Base-by-base conservation (phyloP, 2,113 vertebrate species). In the Cepphus grylle region DNA sequence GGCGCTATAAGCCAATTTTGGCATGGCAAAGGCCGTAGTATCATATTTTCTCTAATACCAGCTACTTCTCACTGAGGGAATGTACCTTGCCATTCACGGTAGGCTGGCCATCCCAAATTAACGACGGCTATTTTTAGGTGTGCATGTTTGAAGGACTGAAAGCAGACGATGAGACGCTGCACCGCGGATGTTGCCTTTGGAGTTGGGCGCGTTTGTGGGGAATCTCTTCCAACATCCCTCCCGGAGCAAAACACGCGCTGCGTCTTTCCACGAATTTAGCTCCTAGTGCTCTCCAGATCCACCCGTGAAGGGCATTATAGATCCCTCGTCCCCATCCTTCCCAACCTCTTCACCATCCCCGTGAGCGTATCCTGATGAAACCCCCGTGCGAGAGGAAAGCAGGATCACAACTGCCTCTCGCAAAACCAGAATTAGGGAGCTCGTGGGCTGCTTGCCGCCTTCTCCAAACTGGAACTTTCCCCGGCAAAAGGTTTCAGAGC, bases 381-480 rank as follows among this genome's bases (percentile, higher is more conserved):
- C 0, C 30, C 67, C 19, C 4, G 0, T 0, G 3, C 4, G 5
- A 63, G 72, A 27, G 36, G 53, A 50, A 47, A 12, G 32, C 36
- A 55, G 62, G 30, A 38, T 53, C 40, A 29, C 38, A 22, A 32
- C 15, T 1, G 12, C 43, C 81, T 62, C 32, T 47, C 4, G 1
- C 73, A 69, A 36, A 62, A 23, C 29, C n/a, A 80, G 65, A 55
- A 26, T 22, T 19, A 71, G 56, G 53, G 15, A 36, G 17, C 40
- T 5, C 15, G 29, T 80, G 74, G 53, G 81, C 84, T 42, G 81
- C n/a, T 84, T 80, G n/a, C 40, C 67, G 25, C 62, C 90, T 81
- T 82, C 92, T 40, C 67, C 86, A 92, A 58, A 4, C 72, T 59
- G 61, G 84, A 92, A 84, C 62, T 94, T 94, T 56, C 83, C 88